Conservation (phyloP, 2,888 invertebrate species). For the Mimumesa dahlbomi region DNA sequence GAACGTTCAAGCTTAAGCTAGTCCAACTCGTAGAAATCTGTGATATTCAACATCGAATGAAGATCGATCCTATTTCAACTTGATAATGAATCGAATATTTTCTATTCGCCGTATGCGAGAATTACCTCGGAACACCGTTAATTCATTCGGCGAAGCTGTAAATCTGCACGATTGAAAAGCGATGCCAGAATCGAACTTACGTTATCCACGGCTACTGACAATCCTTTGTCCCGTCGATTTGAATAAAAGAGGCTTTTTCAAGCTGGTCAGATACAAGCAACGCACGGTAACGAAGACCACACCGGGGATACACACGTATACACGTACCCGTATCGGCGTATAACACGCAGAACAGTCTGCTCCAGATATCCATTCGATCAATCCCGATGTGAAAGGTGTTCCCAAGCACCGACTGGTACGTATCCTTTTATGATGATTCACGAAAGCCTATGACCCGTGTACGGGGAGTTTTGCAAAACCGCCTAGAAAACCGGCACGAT, state of each 20-base stretch:
- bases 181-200: no score
- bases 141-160: no score
- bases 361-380: conserved; percentile 59
- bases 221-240: neutral
- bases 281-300: conserved; percentile 17
- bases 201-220: neutral
- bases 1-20: no score
- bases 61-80: no score
- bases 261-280: neutral
- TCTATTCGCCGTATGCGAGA: no score
- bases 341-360: conserved; percentile 62
- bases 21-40: no score
- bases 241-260: neutral
- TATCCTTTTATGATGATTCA: conserved; percentile 54
- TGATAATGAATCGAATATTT: no score
- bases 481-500: conserved; percentile 32
- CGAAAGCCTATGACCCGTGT: conserved; percentile 23
- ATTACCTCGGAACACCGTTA: no score
- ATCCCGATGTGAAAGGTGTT: conserved; percentile 54
- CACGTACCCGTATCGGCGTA: conserved; percentile 24
- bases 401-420: conserved; percentile 48
- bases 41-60: no score
- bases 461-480: conserved; percentile 19
- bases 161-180: no score
- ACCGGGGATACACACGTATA: neutral